Evolutionary conservation across 2,888 invertebrate species (phyloP), one percentile per base, ranked within the genome.

Genomic region (Metopia argyrocephala): DNA sequence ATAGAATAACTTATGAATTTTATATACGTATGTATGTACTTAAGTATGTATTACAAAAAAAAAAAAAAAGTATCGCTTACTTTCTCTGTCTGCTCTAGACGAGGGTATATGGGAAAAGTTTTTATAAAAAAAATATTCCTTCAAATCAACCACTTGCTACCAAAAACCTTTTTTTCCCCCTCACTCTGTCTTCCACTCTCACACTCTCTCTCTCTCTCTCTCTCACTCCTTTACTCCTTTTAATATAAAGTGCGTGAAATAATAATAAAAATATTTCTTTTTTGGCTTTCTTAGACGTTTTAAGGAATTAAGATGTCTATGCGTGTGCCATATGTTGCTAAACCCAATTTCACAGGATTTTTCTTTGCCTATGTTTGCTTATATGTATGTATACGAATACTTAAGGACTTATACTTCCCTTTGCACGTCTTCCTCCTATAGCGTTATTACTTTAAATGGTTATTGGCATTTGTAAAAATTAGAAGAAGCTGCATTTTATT

Each of bases 1-100:
- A 88, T 89, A 86, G 89, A 89, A 89, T 89, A 88, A 87, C 89
- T 89, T 89, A 89, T 89, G 89, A 89, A 89, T 89, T 89, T 89
- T 89, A 76, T 86, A 86, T 75, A 38, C 38, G n/a, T n/a, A n/a
- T n/a, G n/a, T n/a, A n/a, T n/a, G n/a, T n/a, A n/a, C n/a, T n/a
- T n/a, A n/a, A n/a, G n/a, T n/a, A n/a, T n/a, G n/a, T 21, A 23
- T 21, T 21, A 20, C 5, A 52, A 38, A 38, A 38, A 38, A 38
- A 38, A 38, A 5, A 38, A 9, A 38, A 38, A 38, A 38, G 6
- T 6, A 38, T 9, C 50, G 21, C 21, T 21, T 21, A 23, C 2
- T 52, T 21, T 6, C 23, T 12, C 21, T 52, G 21, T n/a, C 3
- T n/a, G n/a, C n/a, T n/a, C n/a, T n/a, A n/a, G n/a, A n/a, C n/a